phyloP scores from a whole-genome alignment of 2,888 invertebrate species.

The Drosophila ustulata region DNA sequence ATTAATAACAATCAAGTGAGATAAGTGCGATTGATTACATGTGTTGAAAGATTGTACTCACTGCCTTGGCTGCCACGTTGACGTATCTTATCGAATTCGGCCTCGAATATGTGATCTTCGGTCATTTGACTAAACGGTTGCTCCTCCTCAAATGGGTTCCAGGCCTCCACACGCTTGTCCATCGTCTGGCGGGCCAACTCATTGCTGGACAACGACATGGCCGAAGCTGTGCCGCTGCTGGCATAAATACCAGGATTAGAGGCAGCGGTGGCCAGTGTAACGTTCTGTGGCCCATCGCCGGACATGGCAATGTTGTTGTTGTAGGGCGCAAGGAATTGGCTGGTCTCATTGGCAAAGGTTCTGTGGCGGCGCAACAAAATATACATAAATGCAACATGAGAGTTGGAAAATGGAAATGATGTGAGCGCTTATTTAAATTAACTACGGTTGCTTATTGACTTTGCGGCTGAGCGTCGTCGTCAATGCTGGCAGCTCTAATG shows the following conservation, averaged over 20 bases:
- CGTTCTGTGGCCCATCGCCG: slow-evolving; percentile 65
- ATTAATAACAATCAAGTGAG: not conserved
- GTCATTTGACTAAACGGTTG: slow-evolving; percentile 90
- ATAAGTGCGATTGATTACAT: not conserved
- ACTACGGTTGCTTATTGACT: slow-evolving; percentile 63
- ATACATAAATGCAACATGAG: slow-evolving; percentile 36
- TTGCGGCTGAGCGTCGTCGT: slow-evolving; percentile 59
- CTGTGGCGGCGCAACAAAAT: slow-evolving; percentile 84
- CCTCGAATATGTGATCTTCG: slow-evolving; percentile 93
- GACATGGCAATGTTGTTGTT: slow-evolving; percentile 84
- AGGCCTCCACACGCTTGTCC: slow-evolving; percentile 87
- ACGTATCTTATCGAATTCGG: slow-evolving; percentile 92
- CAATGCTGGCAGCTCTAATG: slow-evolving; percentile 54
- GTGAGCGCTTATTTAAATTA: not conserved
- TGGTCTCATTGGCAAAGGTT: slow-evolving; percentile 90
- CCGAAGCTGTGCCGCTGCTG: slow-evolving; percentile 54
- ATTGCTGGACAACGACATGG: slow-evolving; percentile 81
- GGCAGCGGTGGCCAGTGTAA: slow-evolving; percentile 67
- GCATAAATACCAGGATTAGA: slow-evolving; percentile 83
- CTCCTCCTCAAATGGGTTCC: slow-evolving; percentile 94
- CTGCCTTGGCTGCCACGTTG: slow-evolving; percentile 91
- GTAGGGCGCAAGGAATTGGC: slow-evolving; percentile 90
- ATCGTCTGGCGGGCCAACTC: slow-evolving; percentile 80
- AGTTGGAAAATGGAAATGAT: slow-evolving; percentile 26
- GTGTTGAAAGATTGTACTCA: slow-evolving; percentile 83